phyloP scores from a whole-genome alignment of 2,797 vertebrate genomes.

The Rachycentron canadum region DNA sequence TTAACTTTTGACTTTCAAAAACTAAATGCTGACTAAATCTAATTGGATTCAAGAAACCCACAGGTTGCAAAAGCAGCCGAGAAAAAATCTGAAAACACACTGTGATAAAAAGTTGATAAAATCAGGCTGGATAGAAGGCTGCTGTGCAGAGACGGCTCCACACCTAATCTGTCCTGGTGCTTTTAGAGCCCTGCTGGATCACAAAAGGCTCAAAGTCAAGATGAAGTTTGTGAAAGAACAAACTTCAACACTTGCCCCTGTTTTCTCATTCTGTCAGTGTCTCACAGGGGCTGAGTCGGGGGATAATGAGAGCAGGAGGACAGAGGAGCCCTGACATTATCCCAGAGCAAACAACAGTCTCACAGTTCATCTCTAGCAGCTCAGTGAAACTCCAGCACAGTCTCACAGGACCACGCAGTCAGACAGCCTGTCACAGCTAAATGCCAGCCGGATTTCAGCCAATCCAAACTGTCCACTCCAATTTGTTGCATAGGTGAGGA shows the following conservation, averaged over 20 bases:
- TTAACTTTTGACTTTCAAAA: no score
- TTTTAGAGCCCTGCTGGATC: conserved; percentile 9
- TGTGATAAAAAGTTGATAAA: conserved; percentile 12
- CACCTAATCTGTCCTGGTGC: conserved; percentile 48
- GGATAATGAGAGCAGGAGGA: conserved; percentile 21
- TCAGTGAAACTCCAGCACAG: conserved; percentile 49
- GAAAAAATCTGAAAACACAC: conserved; percentile 6
- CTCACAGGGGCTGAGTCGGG: background rate
- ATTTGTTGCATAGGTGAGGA: background rate
- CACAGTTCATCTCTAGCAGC: conserved; percentile 33
- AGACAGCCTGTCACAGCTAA: conserved; percentile 21
- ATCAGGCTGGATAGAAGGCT: conserved; percentile 8
- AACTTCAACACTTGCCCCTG: background rate
- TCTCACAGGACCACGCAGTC: conserved; percentile 18
- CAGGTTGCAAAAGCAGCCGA: background rate
- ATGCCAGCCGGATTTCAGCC: conserved; percentile 24
- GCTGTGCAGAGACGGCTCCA: conserved; percentile 15
- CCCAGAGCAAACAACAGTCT: conserved; percentile 62
- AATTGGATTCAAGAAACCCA: background rate
- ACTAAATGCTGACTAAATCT: no score
- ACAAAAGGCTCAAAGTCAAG: background rate
- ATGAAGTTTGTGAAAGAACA: background rate
- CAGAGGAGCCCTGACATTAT: conserved; percentile 50
- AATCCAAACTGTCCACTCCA: conserved; percentile 3
- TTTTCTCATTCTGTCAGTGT: conserved; percentile 6